Base-by-base conservation (phyloP, 1,140 invertebrate species). In the Schlechtendalia chinensis region DNA sequence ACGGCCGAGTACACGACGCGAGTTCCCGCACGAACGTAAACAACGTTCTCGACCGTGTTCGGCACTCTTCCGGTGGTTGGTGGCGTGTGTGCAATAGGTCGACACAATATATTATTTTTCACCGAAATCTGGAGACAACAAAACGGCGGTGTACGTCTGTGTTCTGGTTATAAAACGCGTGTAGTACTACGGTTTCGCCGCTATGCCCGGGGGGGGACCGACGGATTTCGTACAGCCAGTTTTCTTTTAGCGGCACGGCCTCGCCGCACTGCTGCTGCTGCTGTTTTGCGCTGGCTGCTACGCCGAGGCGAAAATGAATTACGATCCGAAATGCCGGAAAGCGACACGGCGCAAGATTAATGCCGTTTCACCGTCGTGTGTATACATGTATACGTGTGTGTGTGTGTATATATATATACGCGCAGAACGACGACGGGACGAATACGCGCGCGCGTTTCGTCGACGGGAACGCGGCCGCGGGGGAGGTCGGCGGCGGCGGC, bases 251-350 rank as follows among this genome's bases (percentile, higher is more conserved):
- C 67, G 16, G 3, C 32, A 8, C 32, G 8, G 8, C 32, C 3
- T 39, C 65, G 17, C 19, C 17, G 45, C 27, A 29, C 39, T 27
- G 69, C 24, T 53, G 4, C 14, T 72, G 29, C 32, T 39, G 8
- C 8, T 39, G 8, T 39, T 39, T 4, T 8, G n/a, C 8, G 8
- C 32, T 39, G 32, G 32, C 32, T 39, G 32, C n/a, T 71, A 53
- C 47, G 32, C 54, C 11, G 58, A 79, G 58, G 75, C 75, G 39
- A 79, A 79, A 79, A 79, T 79, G 75, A 79, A 79, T 79, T 79
- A 79, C 75, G 75, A 63, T 63, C 75, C 58, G 75, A 58, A 63
- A 79, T 79, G 75, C 75, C 75, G 75, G 75, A 79, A 79, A 79
- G 75, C 75, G 75, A 79, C 75, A 63, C 75, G 75, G 58, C 75